A percentile compares a stretch with the other conserved stretches of the same genome.
Conservation (phyloP, 1,140 invertebrate genomes). For the Sitophilus oryzae region DNA sequence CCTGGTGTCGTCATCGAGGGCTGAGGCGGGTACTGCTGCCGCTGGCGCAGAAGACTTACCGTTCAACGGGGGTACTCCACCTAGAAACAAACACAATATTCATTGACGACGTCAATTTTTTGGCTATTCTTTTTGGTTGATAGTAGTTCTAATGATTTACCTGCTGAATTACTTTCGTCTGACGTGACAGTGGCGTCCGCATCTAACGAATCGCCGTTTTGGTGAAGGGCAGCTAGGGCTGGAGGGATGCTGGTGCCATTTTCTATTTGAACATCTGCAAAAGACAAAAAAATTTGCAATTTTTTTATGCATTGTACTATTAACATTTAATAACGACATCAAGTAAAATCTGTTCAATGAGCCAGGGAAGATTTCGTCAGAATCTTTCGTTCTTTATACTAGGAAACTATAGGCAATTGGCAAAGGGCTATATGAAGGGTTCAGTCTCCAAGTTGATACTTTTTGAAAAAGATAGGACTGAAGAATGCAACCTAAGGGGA, state of each 20-base stretch:
- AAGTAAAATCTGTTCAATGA: no score
- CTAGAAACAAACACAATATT: not conserved
- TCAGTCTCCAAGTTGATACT: no score
- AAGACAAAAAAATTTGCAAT: not conserved
- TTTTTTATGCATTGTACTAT: not conserved
- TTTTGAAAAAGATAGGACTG: no score
- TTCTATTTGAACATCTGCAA: slow-evolving; percentile 32
- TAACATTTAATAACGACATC: no score
- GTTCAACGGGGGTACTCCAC: slow-evolving; percentile 39
- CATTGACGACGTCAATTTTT: no score
- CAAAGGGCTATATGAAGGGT: no score
- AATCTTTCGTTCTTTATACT: no score
- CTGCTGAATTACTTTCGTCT: slow-evolving; percentile 51
- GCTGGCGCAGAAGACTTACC: slow-evolving; percentile 41
- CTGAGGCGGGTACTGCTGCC: slow-evolving; percentile 17
- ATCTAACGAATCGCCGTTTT: slow-evolving; percentile 53
- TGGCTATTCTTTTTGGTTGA: no score
- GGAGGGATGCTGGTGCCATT: slow-evolving; percentile 43
- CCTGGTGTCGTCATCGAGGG: slow-evolving; percentile 47
- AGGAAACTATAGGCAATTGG: no score
- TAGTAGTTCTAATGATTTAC: slow-evolving; percentile 10
- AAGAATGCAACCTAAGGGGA: no score
- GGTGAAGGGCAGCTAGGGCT: slow-evolving; percentile 41
- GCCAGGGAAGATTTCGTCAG: no score
- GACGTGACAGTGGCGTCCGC: slow-evolving; percentile 44